Conservation (phyloP, 2,113 vertebrate species). For the Phalacrocorax brasilianus region DNA sequence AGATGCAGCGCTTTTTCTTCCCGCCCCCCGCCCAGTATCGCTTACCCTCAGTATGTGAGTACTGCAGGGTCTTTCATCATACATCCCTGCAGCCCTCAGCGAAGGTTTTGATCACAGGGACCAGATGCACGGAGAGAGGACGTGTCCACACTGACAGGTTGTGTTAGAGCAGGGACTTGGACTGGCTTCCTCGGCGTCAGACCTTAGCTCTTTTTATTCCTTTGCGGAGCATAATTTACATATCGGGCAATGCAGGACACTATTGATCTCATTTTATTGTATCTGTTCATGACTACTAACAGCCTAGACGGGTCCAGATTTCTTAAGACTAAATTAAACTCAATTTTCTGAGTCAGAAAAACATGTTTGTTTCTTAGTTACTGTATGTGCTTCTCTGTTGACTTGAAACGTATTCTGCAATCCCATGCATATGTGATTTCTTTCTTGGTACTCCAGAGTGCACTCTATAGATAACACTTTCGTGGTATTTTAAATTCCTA, state of each 20-base stretch:
- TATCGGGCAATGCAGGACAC: background rate
- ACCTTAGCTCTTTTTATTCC: background rate
- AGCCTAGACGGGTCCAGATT: slow-evolving; percentile 17
- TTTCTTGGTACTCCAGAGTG: slow-evolving; percentile 58
- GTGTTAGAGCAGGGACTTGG: background rate
- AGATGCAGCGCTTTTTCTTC: background rate
- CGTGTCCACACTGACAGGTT: background rate
- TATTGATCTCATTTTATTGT: background rate
- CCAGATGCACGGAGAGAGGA: background rate
- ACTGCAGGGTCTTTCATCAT: background rate
- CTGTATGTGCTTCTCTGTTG: slow-evolving; percentile 56
- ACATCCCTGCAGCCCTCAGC: background rate
- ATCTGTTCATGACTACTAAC: background rate
- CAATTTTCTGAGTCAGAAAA: slow-evolving; percentile 59
- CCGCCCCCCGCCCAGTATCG: background rate
- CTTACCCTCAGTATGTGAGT: background rate
- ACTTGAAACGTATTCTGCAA: slow-evolving; percentile 66
- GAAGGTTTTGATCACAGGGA: background rate
- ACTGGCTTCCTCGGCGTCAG: background rate
- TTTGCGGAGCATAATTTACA: background rate
- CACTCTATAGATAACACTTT: slow-evolving; percentile 69
- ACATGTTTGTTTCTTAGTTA: slow-evolving; percentile 64
- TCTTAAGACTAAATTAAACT: slow-evolving; percentile 50
- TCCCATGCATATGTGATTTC: slow-evolving; percentile 67
- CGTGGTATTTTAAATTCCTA: slow-evolving; percentile 68